Evolutionary conservation across 2,797 vertebrate genomes (phyloP).

Genomic region (Tarsius wallacei): DNA sequence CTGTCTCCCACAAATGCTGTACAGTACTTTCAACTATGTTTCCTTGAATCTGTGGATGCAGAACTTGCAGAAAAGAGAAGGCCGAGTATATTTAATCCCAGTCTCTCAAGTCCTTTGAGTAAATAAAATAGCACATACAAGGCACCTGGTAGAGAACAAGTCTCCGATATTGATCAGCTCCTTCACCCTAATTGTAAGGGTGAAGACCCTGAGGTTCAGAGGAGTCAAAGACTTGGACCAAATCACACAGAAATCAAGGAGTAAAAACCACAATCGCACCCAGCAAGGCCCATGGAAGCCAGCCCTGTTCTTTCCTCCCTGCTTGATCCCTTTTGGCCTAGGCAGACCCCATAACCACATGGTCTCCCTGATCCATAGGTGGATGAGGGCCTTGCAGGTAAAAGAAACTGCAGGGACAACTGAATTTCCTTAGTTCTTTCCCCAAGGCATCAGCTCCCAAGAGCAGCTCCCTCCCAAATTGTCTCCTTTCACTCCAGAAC

Average conservation of each 20-base stretch:
- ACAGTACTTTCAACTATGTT: neutral
- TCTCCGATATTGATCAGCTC: neutral
- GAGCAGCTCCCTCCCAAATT: neutral
- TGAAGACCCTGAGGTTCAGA: neutral
- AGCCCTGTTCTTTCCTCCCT: neutral
- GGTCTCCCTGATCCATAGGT: neutral
- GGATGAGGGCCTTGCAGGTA: neutral
- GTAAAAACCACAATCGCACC: neutral
- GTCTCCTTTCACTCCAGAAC: neutral
- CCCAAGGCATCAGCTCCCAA: neutral
- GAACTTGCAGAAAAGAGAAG: neutral
- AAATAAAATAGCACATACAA: neutral
- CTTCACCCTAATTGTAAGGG: neutral
- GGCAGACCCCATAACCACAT: neutral
- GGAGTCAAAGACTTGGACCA: neutral
- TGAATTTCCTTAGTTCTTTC: neutral
- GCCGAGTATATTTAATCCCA: neutral
- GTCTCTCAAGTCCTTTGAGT: neutral
- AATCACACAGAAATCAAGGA: neutral
- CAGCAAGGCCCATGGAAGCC: neutral
- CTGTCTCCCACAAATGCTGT: neutral
- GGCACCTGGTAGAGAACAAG: neutral
- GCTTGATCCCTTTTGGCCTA: neutral
- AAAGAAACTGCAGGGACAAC: neutral
- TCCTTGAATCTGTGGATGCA: neutral